Base-by-base conservation (phyloP, 2,797 vertebrate genomes). In the Scleropages formosus region DNA sequence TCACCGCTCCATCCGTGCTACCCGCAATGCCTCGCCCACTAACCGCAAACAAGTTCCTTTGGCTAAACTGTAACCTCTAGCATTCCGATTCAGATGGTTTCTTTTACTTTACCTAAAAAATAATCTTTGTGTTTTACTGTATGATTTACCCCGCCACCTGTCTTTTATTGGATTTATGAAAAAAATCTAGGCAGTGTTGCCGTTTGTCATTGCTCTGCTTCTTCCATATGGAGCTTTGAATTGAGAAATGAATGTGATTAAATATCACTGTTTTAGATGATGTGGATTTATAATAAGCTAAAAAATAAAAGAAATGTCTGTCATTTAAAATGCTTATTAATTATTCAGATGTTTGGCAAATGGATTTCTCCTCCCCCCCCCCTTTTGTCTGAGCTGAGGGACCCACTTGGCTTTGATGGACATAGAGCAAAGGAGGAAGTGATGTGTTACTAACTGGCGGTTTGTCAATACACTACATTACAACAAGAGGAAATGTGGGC, bases 321-420 rank as follows among this genome's bases (percentile, higher is more conserved):
- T 39, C 2, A 39, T 39, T 39, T 39, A 2, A 39, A 39, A 39
- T 2, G 31, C 31, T 64, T 31, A 47, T 47, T 18, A 4, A 49
- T 66, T 49, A 15, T 71, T 70, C 44, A 26, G 26, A 4, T 62
- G 15, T 61, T 74, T 56, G 65, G 60, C 18, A 60, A 58, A 12
- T 10, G 65, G 77, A 39, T 69, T 76, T 60, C 72, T 58, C 77
- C 71, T 58, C 15, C 66, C 74, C 78, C 31, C 68, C n/a, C n/a
- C n/a, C n/a, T n/a, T n/a, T 53, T 78, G 67, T 39, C 83, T 73
- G 78, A 78, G 82, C 79, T 85, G 84, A 80, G 58, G 18, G 7
- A n/a, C 58, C 8, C 18, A 15, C 12, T 60, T 18, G 59, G n/a
- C 59, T 61, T 53, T 1, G 8, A 22, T 61, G 16, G 59, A 61